Conservation (phyloP, 2,113 vertebrate species). For the Azemiops feae region DNA sequence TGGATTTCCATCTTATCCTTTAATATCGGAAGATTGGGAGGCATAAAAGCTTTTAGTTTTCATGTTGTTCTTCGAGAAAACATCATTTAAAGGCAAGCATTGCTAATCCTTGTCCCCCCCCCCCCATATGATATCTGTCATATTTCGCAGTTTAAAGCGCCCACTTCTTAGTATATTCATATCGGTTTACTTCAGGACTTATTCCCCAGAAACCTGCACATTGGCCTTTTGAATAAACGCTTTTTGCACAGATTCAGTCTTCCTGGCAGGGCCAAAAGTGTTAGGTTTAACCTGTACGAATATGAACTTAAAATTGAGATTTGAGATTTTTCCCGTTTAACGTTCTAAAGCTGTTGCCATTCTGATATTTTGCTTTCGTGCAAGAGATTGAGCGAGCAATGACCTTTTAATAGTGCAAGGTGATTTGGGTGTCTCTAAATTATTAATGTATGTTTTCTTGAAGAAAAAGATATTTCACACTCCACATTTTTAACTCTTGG, state of each 20-base stretch:
- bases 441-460: neutral
- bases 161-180: slow-evolving; percentile 23
- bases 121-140: slow-evolving; percentile 45
- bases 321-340: neutral
- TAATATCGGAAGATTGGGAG: slow-evolving; percentile 16
- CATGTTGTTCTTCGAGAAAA: slow-evolving; percentile 6
- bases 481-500: neutral
- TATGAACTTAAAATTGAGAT: neutral
- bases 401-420: neutral
- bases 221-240: slow-evolving; percentile 15
- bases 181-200: slow-evolving; percentile 18
- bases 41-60: slow-evolving; percentile 35
- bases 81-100: slow-evolving; percentile 39
- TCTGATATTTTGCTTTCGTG: neutral
- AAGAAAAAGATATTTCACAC: neutral
- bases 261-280: neutral
- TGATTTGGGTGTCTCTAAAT: neutral
- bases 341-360: neutral
- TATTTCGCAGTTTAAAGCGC: slow-evolving; percentile 45
- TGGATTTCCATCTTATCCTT: slow-evolving; percentile 18
- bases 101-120: slow-evolving; percentile 44
- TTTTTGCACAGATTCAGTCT: neutral
- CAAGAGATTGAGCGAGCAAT: neutral
- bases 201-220: neutral
- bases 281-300: neutral